phyloP scores from a whole-genome alignment of 2,797 vertebrate genomes.

The Pagetopsis macropterus region DNA sequence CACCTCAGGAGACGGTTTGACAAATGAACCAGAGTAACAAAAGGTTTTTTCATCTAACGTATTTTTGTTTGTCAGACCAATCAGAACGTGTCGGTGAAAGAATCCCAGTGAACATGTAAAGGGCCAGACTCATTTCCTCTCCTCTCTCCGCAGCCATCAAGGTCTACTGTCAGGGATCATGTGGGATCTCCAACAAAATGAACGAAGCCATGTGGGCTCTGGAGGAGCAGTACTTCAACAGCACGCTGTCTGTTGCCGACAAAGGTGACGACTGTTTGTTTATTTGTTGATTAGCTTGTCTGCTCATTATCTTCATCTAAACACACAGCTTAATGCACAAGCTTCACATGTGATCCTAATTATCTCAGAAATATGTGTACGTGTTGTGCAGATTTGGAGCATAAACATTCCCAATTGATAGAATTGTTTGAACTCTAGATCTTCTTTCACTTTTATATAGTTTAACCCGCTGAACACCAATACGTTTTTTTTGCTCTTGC shows the following conservation, averaged over 20 bases:
- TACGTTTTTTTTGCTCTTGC: too few species aligned
- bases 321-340: background rate
- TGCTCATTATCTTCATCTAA: background rate
- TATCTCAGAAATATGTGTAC: background rate
- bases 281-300: background rate
- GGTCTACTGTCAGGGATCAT: constrained; percentile 92
- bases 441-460: too few species aligned
- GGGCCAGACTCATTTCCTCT: constrained; percentile 4
- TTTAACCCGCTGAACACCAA: background rate
- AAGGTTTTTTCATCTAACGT: background rate
- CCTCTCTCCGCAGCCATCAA: constrained; percentile 87
- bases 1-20: background rate
- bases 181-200: constrained; percentile 92
- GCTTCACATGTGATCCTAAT: background rate
- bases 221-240: constrained; percentile 96
- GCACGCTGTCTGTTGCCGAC: constrained; percentile 91
- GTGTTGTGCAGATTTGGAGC: background rate
- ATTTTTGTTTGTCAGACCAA: background rate
- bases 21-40: background rate
- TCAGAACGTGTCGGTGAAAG: background rate
- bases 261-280: constrained; percentile 85
- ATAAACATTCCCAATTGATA: too few species aligned
- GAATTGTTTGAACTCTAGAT: too few species aligned
- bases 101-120: background rate
- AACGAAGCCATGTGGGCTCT: constrained; percentile 87